Evolutionary conservation across 2,888 invertebrate genomes (phyloP), one percentile per base, ranked within the genome.

Genomic region (Andrena minutula): DNA sequence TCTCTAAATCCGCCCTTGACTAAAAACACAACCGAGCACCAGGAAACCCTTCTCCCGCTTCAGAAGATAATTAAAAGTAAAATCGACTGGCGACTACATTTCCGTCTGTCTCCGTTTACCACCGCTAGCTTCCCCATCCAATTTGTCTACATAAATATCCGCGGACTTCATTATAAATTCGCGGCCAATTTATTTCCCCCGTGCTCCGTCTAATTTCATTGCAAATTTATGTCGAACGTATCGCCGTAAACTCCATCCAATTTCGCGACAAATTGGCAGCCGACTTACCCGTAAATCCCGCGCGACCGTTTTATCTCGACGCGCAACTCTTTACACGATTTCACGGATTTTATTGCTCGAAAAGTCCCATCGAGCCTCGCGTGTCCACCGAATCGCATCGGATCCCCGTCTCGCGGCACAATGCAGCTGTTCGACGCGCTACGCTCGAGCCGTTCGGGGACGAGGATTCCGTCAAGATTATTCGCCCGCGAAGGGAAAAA

Each of bases 231-330:
- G 66, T 49, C 58, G 58, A 74, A 66, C 47, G 23, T 30, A 51
- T 53, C 35, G 49, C n/a, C 69, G 23, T 75, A 75, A 75, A 69
- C 23, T 32, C 60, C 32, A 7, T 49, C 49, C 32, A 32, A 68
- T 28, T 30, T 49, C 49, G 20, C 49, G 61, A 75, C 69, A 75
- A 75, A 75, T 75, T 69, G 51, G 49, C 49, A 35, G 16, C 16
- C 28, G 30, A 58, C 47, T 20, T 10, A 32, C 23, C 20, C 26
- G 28, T 75, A 69, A 69, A 69, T 69, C 69, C 23, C 20, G 47
- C n/a, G 26, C 16, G 23, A 26, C 20, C 23, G 68, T 63, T 47
- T 75, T 69, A 41, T 28, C 28, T 53, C 23, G 49, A 28, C 20
- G 47, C 26, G 32, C 56, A 8, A 41, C 51, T 60, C 60, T 71